Percentiles rank a stretch among this genome's conserved stretches.
Conservation (phyloP, 92 coral and sea anemone species). For the Zoanthus sociatus region DNA sequence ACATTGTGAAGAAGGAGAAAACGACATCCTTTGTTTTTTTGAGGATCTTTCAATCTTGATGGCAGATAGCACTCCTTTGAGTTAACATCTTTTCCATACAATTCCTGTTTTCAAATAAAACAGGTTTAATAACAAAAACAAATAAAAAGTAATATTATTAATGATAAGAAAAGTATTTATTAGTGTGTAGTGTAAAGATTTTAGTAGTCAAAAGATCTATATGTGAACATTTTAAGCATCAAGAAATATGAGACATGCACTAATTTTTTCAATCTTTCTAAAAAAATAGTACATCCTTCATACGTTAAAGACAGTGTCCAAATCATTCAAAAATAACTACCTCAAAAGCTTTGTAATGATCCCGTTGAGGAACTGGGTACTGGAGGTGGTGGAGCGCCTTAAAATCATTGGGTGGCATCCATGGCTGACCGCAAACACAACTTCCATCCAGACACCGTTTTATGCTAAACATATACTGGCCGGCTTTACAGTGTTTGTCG, state of each 20-base stretch:
- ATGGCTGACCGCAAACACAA: constrained; percentile 62
- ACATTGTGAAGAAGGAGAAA: constrained; percentile 34
- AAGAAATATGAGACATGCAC: neutral
- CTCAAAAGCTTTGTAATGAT: constrained; percentile 42
- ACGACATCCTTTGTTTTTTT: constrained; percentile 9
- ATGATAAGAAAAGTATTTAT: neutral
- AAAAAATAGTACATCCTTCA: constrained; percentile 28
- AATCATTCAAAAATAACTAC: constrained; percentile 17
- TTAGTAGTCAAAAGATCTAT: too few relatives aligned
- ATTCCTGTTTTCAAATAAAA: constrained; percentile 33
- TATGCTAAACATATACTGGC: constrained; percentile 59
- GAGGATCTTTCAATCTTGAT: constrained; percentile 28
- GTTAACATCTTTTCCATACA: constrained; percentile 39
- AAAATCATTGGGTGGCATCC: constrained; percentile 58
- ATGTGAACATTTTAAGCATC: constrained; percentile 1
- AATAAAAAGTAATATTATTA: neutral
- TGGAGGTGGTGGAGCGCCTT: constrained; percentile 46
- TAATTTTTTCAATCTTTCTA: neutral
- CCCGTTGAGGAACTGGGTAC: constrained; percentile 55
- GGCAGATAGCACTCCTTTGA: constrained; percentile 28
- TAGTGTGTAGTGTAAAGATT: too few relatives aligned
- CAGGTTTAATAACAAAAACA: neutral
- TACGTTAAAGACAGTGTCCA: constrained; percentile 19
- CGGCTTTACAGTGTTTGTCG: constrained; percentile 59
- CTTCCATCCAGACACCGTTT: constrained; percentile 52